These are phyloP conservation scores for Iphiclides podalirius DNA, from an alignment of 2,888 invertebrate genomes.

Conservation along the genomic window DNA sequence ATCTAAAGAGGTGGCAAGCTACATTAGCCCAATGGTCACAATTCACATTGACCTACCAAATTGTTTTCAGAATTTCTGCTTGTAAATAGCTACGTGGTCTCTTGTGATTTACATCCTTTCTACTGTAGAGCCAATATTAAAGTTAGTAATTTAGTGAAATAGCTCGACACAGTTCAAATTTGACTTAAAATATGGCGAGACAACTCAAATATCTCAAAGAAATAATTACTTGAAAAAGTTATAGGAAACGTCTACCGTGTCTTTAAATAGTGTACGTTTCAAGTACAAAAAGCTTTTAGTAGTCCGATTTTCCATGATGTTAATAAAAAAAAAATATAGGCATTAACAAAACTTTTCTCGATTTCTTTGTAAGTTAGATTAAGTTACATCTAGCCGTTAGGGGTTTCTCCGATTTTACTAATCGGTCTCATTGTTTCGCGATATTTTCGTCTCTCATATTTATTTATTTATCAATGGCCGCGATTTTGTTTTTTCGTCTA, in stretches of 20 bases:
- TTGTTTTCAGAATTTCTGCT: too few relatives aligned
- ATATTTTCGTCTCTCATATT: not conserved
- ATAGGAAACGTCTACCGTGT: not conserved
- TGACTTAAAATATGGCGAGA: not conserved
- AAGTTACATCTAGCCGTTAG: not conserved
- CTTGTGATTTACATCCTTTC: not conserved
- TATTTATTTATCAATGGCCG: not conserved
- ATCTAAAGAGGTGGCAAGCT: too few relatives aligned
- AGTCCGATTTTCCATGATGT: not conserved
- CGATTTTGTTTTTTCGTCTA: not conserved
- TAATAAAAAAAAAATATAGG: conserved; percentile 7
- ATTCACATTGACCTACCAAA: too few relatives aligned
- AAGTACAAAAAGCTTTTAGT: not conserved
- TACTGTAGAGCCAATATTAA: not conserved
- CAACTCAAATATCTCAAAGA: not conserved
- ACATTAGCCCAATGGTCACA: too few relatives aligned
- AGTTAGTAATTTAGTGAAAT: not conserved
- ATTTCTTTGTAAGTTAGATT: not conserved
- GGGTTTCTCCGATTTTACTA: too few relatives aligned
- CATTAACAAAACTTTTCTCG: not conserved
- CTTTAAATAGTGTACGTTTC: not conserved
- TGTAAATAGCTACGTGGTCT: conserved; percentile 5
- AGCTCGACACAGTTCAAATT: not conserved
- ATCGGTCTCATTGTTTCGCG: too few relatives aligned
- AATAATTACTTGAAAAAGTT: not conserved